A percentile compares a stretch with the other conserved stretches of the same genome.
Evolutionary conservation across 2,888 invertebrate species (phyloP).

Genomic region (Calliopum simillimum): DNA sequence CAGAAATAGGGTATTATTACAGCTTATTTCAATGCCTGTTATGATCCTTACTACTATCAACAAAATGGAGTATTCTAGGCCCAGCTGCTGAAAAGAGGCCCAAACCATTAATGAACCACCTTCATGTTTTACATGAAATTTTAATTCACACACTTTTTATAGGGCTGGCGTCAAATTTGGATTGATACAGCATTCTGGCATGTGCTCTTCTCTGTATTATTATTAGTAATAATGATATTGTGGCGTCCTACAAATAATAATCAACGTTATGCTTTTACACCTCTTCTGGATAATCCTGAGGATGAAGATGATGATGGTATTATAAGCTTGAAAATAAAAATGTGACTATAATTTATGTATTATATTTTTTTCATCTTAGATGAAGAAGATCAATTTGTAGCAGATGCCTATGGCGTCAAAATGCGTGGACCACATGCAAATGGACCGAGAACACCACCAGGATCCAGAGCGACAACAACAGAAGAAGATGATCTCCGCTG

Average conservation of each 20-base stretch:
- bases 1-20: no score
- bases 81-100: no score
- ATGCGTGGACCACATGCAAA: conserved; percentile 72
- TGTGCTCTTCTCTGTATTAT: conserved; percentile 86
- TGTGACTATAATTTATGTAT: neutral
- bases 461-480: conserved; percentile 64
- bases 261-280: conserved; percentile 94
- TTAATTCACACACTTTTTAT: no score
- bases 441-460: conserved; percentile 65
- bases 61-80: no score
- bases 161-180: conserved; percentile 94
- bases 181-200: conserved; percentile 97
- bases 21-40: no score
- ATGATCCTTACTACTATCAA: no score
- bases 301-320: conserved; percentile 79
- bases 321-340: neutral
- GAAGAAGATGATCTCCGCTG: conserved; percentile 86
- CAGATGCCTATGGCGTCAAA: conserved; percentile 87
- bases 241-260: conserved; percentile 97
- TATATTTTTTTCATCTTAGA: conserved; percentile 60
- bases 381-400: conserved; percentile 88
- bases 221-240: conserved; percentile 92
- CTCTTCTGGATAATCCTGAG: conserved; percentile 85
- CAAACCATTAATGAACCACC: no score
- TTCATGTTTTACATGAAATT: no score